Evolutionary conservation across 2,797 vertebrate genomes (phyloP), one percentile per base, ranked within the genome.

Genomic region (Streptopelia turtur): DNA sequence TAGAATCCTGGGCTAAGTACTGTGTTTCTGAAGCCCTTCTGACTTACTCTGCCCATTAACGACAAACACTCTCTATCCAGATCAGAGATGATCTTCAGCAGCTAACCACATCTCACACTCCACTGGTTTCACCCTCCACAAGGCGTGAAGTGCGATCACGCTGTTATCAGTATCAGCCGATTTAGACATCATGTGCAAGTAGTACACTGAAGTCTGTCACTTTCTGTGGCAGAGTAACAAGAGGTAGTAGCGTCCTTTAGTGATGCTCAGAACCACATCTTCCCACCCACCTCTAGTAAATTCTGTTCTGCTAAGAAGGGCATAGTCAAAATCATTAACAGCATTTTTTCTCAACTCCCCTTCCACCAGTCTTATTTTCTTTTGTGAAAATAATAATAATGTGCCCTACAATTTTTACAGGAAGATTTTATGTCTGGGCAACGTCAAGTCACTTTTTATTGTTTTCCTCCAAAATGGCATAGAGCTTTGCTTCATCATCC

Each of bases 391-490:
- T n/a, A 20, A 20, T 55, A 77, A 14, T 20, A n/a, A 41, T 3
- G 3, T 6, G 13, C 21, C 10, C 16, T 45, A 65, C 5, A 21
- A 15, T 85, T 80, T 47, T 90, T 70, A 66, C 13, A 70, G 47
- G 35, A 82, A 60, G 7, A 20, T 71, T 81, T n/a, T 71, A 13
- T 43, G 16, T 57, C 71, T 75, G 87, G 28, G 8, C 15, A 75
- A 37, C 22, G 9, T 60, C 18, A 52, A 87, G 59, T 50, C 9
- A 2, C 3, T 33, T 79, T 9, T 63, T 66, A 17, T 75, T 52
- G 9, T 52, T n/a, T 21, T 2, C 2, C 7, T 22, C 6, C 6
- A 2, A 41, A 90, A 11, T 47, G 11, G 2, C 15, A 61, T 1
- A 52, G 31, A 18, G 5, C 35, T 94, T 70, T 60, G 11, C 14